Conservation (phyloP, 2,113 vertebrate species). For the Cnemophilus loriae region DNA sequence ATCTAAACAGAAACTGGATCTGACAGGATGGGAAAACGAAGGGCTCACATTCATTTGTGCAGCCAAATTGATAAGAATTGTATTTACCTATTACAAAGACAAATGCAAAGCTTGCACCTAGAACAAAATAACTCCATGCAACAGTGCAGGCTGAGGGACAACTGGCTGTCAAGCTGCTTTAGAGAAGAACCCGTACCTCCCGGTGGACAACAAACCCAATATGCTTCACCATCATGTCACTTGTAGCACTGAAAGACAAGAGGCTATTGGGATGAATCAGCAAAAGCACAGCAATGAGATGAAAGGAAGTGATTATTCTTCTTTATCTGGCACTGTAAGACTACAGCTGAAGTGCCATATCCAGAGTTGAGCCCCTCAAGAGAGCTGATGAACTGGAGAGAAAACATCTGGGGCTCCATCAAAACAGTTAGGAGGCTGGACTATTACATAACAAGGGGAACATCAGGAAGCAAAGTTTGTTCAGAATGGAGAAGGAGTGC, state of each 20-base stretch:
- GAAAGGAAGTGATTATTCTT: background rate
- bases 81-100: background rate
- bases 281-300: background rate
- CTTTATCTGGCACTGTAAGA: background rate
- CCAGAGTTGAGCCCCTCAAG: background rate
- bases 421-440: background rate
- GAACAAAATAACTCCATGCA: background rate
- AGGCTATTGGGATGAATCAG: background rate
- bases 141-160: background rate
- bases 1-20: background rate
- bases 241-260: background rate
- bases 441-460: background rate
- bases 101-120: background rate
- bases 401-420: background rate
- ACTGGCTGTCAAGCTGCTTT: background rate
- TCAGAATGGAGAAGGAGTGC: background rate
- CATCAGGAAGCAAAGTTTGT: background rate
- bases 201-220: background rate
- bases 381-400: background rate
- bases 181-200: background rate
- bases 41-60: accelerated
- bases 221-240: accelerated
- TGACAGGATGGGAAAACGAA: background rate
- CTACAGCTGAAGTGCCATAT: background rate
- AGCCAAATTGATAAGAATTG: background rate